A percentile compares a stretch with the other conserved stretches of the same genome.
phyloP scores from a whole-genome alignment of 2,113 vertebrate species.

The Perca schrenkii region DNA sequence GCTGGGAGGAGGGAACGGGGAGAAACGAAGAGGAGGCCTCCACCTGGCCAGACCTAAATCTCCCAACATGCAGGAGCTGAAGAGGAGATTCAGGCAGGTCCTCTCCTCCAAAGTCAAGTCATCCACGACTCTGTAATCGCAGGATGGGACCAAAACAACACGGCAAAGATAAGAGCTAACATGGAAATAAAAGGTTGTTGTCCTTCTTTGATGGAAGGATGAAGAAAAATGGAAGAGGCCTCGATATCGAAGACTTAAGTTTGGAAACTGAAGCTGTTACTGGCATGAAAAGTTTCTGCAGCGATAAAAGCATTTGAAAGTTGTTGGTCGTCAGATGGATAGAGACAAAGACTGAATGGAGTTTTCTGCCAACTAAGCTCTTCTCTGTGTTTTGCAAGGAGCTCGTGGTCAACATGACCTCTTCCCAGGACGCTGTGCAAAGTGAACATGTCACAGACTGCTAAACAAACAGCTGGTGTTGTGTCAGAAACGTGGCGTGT shows the following conservation, averaged over 20 bases:
- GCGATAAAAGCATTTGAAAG: conserved; percentile 41
- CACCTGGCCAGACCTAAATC: conserved; percentile 93
- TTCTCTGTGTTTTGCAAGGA: conserved; percentile 11
- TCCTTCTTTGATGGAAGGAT: neutral
- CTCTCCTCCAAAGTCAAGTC: conserved; percentile 92
- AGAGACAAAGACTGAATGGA: neutral
- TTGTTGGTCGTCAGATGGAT: neutral
- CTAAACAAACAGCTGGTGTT: conserved; percentile 1
- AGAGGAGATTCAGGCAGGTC: conserved; percentile 92
- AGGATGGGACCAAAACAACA: neutral
- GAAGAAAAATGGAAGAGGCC: conserved; percentile 1
- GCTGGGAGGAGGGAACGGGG: conserved; percentile 87
- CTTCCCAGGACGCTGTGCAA: neutral
- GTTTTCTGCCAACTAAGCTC: conserved; percentile 1
- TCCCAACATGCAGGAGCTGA: conserved; percentile 96
- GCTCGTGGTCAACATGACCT: conserved; percentile 1
- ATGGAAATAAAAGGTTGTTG: neutral
- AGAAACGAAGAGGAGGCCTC: conserved; percentile 91
- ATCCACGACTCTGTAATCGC: conserved; percentile 83
- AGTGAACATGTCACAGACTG: neutral
- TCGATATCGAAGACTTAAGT: neutral
- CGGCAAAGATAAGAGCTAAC: neutral
- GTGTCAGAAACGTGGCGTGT: conserved; percentile 18
- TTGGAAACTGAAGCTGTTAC: conserved; percentile 4
- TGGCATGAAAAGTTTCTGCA: neutral